Conservation (phyloP, 2,113 vertebrate genomes). For the Corythoichthys haematopterus region DNA sequence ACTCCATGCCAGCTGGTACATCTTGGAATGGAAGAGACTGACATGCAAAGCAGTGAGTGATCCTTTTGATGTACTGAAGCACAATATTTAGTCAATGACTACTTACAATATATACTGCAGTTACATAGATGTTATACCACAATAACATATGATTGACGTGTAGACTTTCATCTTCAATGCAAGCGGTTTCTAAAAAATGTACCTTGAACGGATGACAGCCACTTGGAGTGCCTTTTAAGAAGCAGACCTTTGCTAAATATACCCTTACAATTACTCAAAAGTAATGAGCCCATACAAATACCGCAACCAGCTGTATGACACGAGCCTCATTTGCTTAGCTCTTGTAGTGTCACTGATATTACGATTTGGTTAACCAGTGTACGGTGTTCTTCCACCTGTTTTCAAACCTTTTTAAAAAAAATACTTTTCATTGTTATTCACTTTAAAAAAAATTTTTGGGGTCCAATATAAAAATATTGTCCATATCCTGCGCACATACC, state of each 20-base stretch:
- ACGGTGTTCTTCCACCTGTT: too few relatives aligned
- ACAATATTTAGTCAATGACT: not conserved
- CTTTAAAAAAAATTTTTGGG: too few relatives aligned
- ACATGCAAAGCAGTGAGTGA: constrained; percentile 3
- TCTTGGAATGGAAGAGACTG: not conserved
- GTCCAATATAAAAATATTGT: too few relatives aligned
- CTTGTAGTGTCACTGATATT: not conserved
- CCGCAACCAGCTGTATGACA: not conserved
- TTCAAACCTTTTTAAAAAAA: too few relatives aligned
- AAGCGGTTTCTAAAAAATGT: not conserved
- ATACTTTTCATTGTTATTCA: too few relatives aligned
- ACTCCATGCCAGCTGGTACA: not conserved
- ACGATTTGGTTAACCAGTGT: too few relatives aligned
- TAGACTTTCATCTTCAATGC: not conserved
- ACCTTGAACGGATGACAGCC: not conserved
- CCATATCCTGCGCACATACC: too few relatives aligned
- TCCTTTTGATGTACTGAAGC: constrained; percentile 1
- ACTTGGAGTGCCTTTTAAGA: not conserved
- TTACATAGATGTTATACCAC: not conserved
- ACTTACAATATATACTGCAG: not conserved
- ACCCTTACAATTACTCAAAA: not conserved
- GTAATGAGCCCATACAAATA: not conserved
- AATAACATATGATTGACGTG: not conserved
- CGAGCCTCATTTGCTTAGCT: not conserved
- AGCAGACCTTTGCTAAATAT: not conserved